Conservation (phyloP, 2,888 invertebrate genomes). For the Nineta flava region DNA sequence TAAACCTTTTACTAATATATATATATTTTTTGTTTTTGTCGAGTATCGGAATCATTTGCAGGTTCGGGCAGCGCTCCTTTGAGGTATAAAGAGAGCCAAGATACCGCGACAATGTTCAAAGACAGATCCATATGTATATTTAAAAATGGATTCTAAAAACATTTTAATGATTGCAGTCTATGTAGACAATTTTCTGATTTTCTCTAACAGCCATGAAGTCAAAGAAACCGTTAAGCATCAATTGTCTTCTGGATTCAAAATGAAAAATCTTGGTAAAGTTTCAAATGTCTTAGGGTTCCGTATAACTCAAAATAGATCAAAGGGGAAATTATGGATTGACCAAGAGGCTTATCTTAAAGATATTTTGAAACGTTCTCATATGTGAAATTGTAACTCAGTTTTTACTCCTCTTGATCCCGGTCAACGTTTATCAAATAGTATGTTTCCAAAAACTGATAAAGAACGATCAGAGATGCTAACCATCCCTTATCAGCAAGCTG, state of each 20-base stretch:
- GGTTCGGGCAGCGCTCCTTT: no score
- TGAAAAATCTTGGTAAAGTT: background rate
- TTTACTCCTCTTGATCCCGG: background rate
- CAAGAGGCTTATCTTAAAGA: background rate
- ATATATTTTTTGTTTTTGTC: no score
- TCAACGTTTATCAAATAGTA: background rate
- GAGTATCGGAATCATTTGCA: no score
- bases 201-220: background rate
- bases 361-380: background rate
- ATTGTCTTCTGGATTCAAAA: background rate
- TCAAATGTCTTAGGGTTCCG: background rate
- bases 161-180: background rate
- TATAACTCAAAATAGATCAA: background rate
- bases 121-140: slow-evolving; percentile 11
- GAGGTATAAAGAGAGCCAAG: no score
- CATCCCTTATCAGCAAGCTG: slow-evolving; percentile 3
- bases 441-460: background rate
- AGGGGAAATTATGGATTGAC: background rate
- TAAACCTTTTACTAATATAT: no score
- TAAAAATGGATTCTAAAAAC: background rate
- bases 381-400: background rate
- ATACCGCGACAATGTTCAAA: slow-evolving; percentile 9
- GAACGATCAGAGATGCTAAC: background rate
- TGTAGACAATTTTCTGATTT: background rate
- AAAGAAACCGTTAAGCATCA: background rate